Percentiles rank a stretch among this genome's conserved stretches.
phyloP scores from a whole-genome alignment of 2,888 invertebrate genomes.

The Poecilus cupreus region DNA sequence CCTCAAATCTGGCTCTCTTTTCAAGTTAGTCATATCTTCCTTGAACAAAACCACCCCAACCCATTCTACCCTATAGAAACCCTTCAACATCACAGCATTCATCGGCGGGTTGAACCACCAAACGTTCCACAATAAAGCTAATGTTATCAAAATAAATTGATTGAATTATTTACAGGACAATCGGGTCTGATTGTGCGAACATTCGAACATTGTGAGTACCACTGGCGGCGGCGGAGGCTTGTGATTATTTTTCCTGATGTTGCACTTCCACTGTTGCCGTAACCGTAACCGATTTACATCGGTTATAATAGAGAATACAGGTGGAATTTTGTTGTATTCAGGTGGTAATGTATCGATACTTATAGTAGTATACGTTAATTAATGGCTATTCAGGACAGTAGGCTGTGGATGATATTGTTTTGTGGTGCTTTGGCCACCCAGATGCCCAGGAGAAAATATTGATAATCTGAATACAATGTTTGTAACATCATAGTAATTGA shows the following conservation, averaged over 20 bases:
- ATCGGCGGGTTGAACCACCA: slow-evolving; percentile 14
- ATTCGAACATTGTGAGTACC: slow-evolving; percentile 3
- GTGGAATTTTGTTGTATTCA: background rate
- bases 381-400: background rate
- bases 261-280: slow-evolving; percentile 30
- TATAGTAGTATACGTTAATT: background rate
- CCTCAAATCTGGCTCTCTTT: too few species aligned
- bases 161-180: slow-evolving; percentile 50
- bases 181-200: slow-evolving; percentile 51
- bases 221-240: background rate
- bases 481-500: too few species aligned
- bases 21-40: background rate
- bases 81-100: slow-evolving; percentile 15
- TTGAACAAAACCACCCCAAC: background rate
- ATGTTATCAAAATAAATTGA: slow-evolving; percentile 58
- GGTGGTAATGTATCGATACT: background rate
- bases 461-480: too few species aligned
- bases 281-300: slow-evolving; percentile 20
- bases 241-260: slow-evolving; percentile 54
- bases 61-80: background rate
- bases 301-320: slow-evolving; percentile 1
- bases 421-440: background rate
- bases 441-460: too few species aligned
- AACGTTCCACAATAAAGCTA: slow-evolving; percentile 52
- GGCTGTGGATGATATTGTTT: background rate